These are phyloP conservation scores for Notiomystis cincta DNA, from an alignment of 2,113 vertebrate species.

Conservation along the genomic window DNA sequence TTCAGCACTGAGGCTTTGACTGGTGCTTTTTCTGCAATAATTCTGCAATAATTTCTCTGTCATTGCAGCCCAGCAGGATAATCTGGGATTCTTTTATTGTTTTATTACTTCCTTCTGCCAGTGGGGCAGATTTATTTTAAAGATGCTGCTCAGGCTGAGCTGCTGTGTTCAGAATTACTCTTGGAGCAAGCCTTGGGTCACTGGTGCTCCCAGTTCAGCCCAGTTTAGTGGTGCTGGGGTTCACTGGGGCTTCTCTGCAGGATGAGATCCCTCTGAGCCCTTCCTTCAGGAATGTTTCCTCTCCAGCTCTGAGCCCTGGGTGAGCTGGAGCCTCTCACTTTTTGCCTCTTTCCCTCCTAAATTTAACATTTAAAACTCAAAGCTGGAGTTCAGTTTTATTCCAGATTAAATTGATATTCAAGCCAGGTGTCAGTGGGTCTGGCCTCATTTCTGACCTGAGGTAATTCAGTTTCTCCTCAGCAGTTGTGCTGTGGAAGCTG, in stretches of 20 bases:
- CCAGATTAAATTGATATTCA: rapidly evolving
- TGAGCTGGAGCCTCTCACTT: background rate
- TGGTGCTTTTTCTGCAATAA: background rate
- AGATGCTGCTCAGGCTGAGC: background rate
- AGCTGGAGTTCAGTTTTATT: background rate
- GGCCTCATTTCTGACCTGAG: background rate
- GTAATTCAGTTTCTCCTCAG: background rate
- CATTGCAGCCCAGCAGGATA: background rate
- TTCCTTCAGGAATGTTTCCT: background rate
- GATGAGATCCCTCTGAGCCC: background rate
- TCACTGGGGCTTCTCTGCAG: background rate
- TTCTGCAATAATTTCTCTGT: background rate
- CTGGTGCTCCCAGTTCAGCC: background rate
- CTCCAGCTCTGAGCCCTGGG: background rate
- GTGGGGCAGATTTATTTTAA: background rate
- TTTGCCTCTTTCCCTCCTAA: background rate
- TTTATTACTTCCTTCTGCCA: background rate
- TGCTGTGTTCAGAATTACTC: background rate
- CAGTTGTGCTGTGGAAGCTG: background rate
- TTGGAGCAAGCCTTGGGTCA: background rate
- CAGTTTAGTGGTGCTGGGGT: background rate
- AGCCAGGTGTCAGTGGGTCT: background rate
- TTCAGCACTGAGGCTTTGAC: background rate
- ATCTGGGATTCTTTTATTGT: background rate
- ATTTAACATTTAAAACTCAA: background rate